Conservation (phyloP, 1,140 invertebrate genomes). For the Ectropis grisescens region DNA sequence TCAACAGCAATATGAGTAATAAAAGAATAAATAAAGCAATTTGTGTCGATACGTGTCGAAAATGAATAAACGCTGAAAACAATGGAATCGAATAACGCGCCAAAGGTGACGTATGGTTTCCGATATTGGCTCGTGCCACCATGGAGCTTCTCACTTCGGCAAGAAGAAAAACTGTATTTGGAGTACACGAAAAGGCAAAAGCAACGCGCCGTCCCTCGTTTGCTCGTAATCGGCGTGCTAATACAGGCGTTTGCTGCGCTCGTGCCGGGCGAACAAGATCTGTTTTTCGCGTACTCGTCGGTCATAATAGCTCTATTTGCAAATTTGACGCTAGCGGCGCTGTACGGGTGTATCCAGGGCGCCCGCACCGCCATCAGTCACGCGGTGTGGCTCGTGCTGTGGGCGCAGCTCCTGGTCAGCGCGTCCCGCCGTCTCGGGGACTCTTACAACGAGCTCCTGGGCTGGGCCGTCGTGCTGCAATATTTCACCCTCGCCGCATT, state of each 20-base stretch:
- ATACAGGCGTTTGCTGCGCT: constrained; percentile 76
- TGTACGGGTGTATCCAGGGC: constrained; percentile 22
- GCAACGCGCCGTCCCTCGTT: constrained; percentile 81
- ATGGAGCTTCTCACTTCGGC: constrained; percentile 67
- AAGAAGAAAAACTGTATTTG: constrained; percentile 81
- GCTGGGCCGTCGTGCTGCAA: constrained; percentile 85
- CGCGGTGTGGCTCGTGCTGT: constrained; percentile 74
- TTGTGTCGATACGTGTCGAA: too few relatives aligned
- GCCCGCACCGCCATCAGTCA: constrained; percentile 71
- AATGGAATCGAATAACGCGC: too few relatives aligned
- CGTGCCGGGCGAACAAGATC: constrained; percentile 71
- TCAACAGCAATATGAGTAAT: constrained; percentile 1
- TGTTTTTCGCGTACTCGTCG: constrained; percentile 61
- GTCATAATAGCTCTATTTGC: constrained; percentile 69
- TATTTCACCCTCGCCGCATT: constrained; percentile 89
- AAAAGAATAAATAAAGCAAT: constrained; percentile 2
- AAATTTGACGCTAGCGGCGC: constrained; percentile 61
- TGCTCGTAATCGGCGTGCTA: constrained; percentile 77
- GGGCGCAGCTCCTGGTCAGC: constrained; percentile 72
- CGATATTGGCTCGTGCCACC: constrained; percentile 23
- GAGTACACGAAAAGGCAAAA: constrained; percentile 82
- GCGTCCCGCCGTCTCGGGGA: constrained; percentile 64
- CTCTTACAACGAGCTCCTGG: constrained; percentile 70
- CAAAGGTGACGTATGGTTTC: too few relatives aligned
- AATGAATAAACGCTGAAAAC: too few relatives aligned